Base-by-base conservation (phyloP, 1,140 invertebrate genomes). In the Pogonomyrmex barbatus region DNA sequence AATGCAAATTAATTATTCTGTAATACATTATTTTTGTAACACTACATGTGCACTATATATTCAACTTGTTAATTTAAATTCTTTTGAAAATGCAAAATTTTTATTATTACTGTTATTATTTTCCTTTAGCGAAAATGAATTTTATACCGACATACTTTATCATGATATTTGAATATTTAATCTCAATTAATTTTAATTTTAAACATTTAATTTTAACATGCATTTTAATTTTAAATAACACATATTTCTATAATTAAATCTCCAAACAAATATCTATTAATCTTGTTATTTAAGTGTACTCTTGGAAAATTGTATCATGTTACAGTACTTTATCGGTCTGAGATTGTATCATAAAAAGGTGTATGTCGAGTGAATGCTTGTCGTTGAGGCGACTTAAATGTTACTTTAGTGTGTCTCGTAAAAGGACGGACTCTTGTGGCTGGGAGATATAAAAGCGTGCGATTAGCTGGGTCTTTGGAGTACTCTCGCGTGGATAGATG, bases 1-100 rank as follows among this genome's bases (percentile, higher is more conserved):
- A 62, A 82, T 47, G n/a, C 58, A 47, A 56, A 14, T 78, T 58
- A 89, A 88, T 89, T 82, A 89, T 88, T 88, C 73, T 86, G n/a
- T 60, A 14, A 12, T 10, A 14, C 4, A 17, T 17, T 4, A 52
- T 76, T 52, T 71, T 77, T 73, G 30, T 67, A 63, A 58, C 33
- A 47, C 33, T 12, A 17, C 4, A 17, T 42, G 1, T n/a, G 24
- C 24, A 24, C 24, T 24, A 24, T 24, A 50, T 4, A 30, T 12
- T 10, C 0, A 42, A 30, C 6, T 52, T 67, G 6, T 2, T 58
- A 39, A 14, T 78, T 24, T 4, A 0, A 0, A 6, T 68, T 77
- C 0, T 30, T 3, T 30, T 12, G 8, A 63, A 85, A 68, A 24
- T 68, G 17, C 33, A 45, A 54, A 45, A 39, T 77, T 50, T 83